Evolutionary conservation across 2,888 invertebrate species (phyloP).

Genomic region (Pyrrhosoma nymphula): DNA sequence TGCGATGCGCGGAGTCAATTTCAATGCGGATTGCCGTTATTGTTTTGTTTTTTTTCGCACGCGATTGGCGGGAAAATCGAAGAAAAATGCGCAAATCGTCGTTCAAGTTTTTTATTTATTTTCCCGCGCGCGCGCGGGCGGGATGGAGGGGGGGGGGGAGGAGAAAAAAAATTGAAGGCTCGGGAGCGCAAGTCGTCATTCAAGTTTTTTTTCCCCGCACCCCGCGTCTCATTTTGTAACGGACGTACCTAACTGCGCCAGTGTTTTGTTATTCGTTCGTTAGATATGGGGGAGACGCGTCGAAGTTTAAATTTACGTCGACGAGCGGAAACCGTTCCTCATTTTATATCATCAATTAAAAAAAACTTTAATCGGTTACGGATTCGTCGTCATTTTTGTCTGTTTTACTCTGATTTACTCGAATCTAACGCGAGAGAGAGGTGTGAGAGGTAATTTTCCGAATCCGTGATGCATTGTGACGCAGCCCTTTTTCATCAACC

Average conservation of each 20-base stretch:
- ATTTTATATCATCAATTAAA: not conserved
- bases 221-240: not conserved
- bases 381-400: not conserved
- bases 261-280: not conserved
- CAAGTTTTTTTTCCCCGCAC: not conserved
- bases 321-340: not conserved
- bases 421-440: no score
- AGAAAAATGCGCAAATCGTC: no score
- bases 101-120: no score
- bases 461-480: no score
- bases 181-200: not conserved
- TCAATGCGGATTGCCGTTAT: conserved; percentile 2
- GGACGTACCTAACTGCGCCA: not conserved
- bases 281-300: not conserved
- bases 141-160: no score
- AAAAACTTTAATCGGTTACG: not conserved
- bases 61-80: not conserved
- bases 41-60: not conserved
- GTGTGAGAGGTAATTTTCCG: no score
- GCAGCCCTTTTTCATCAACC: no score
- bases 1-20: not conserved
- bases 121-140: no score
- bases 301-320: not conserved
- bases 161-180: no score
- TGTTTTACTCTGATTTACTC: not conserved